Base-by-base conservation (phyloP, 2,888 invertebrate genomes). In the Strigamia transsilvanica region DNA sequence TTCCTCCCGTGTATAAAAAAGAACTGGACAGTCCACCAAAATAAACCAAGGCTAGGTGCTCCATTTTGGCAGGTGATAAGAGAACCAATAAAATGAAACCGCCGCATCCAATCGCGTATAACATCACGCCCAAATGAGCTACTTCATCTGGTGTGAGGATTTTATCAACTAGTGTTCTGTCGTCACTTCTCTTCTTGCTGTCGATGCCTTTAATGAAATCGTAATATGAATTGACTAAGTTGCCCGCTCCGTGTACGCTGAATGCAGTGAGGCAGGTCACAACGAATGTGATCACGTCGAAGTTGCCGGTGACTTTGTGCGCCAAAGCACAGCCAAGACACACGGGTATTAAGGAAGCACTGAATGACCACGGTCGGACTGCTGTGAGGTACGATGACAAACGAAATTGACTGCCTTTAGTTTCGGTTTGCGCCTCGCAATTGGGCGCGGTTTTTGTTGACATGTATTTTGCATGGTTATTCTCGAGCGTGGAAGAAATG, bases 1-100 rank as follows among this genome's bases (percentile, higher is more conserved):
- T 94, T 79, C 98, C 98, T 82, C 98, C 98, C 0, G 98, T 98
- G 86, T 98, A 98, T n/a, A 98, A 90, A 89, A 98, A 98, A 84
- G 97, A 97, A 82, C 96, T 95, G 34, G 97, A 97, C 82, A 98
- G 88, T 1, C 98, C 98, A 82, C 98, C 97, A 89, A 98, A 98
- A 88, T 97, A 98, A 0, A 97, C 94, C 79, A 98, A 89, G 7
- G 98, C 97, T 85, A 98, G 90, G 88, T 97, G 97, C 88, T 97
- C 97, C 94, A 97, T 94, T 88, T 94, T 93, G 0, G 97, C 97
- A 13, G 96, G 95, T 81, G 97, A 97, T 83, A 96, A 90, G 83
- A 91, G 90, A 0, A 93, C 92, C 82, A 95, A 88, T 12, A 93
- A 88, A 79, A 95, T 92, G 87, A 95, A 96, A 82, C 94, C 94